Percentiles rank a stretch among this genome's conserved stretches.
Conservation (phyloP, 2,888 invertebrate genomes). For the Rhorus exstirpatorius region DNA sequence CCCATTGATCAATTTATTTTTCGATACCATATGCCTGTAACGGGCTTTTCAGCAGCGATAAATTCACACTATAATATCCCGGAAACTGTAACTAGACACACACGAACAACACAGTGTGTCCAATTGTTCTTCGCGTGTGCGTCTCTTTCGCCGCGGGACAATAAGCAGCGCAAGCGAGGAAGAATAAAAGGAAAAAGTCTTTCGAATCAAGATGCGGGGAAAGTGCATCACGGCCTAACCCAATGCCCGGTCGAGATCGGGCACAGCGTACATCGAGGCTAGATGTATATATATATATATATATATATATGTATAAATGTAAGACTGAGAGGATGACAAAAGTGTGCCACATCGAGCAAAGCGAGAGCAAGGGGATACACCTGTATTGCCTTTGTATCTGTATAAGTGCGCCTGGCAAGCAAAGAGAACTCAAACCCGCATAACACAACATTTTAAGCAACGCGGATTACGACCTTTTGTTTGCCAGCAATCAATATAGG, state of each 20-base stretch:
- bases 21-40: neutral
- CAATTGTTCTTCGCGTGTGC: conserved; percentile 28
- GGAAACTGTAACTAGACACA: neutral
- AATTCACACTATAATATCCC: neutral
- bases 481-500: neutral
- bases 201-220: conserved; percentile 64
- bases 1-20: neutral
- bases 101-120: too few relatives aligned
- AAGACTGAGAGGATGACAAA: conserved; percentile 65
- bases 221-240: conserved; percentile 65
- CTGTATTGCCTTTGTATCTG: conserved; percentile 22
- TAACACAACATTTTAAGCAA: conserved; percentile 2
- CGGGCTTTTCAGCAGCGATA: neutral
- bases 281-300: conserved; percentile 8
- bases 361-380: conserved; percentile 65
- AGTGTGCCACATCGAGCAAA: conserved; percentile 66
- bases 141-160: conserved; percentile 2
- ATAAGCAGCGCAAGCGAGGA: neutral
- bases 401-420: neutral
- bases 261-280: conserved; percentile 52
- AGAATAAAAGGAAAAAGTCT: conserved; percentile 2
- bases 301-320: neutral
- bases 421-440: conserved; percentile 23
- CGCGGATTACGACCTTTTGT: conserved; percentile 36
- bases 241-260: conserved; percentile 62